phyloP scores from a whole-genome alignment of 2,888 invertebrate species.

The Crocallis elinguaria region DNA sequence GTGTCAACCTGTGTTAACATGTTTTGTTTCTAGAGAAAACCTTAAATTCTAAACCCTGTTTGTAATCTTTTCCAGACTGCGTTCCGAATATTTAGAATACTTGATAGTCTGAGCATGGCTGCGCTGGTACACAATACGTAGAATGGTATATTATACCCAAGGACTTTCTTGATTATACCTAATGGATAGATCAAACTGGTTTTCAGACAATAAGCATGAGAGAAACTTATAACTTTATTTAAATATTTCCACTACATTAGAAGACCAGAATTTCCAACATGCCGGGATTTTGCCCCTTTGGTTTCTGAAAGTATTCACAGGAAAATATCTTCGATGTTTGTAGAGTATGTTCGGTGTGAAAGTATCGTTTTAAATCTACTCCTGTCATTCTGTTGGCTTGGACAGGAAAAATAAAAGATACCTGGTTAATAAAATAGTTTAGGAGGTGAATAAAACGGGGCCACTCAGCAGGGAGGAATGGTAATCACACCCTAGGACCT shows the following conservation, averaged over 20 bases:
- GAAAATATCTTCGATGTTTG: too few relatives aligned
- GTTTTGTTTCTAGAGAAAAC: constrained; percentile 21
- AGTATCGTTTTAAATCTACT: not conserved
- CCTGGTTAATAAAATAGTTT: not conserved
- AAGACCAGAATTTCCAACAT: too few relatives aligned
- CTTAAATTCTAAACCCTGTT: constrained; percentile 5
- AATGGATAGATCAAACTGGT: too few relatives aligned
- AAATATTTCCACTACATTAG: too few relatives aligned
- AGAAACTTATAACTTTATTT: too few relatives aligned
- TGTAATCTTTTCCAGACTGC: constrained; percentile 11
- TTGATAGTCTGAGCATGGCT: constrained; percentile 39
- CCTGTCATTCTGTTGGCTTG: not conserved
- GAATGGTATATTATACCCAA: too few relatives aligned
- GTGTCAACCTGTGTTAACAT: constrained; percentile 17
- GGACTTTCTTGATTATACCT: too few relatives aligned
- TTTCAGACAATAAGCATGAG: too few relatives aligned
- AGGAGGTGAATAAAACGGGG: not conserved
- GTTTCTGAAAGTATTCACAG: too few relatives aligned
- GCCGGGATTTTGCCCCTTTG: too few relatives aligned
- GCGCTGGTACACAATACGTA: too few relatives aligned
- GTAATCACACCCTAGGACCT: constrained; percentile 9
- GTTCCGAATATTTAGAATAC: constrained; percentile 29
- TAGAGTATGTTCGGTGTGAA: not conserved
- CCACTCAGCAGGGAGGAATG: not conserved
- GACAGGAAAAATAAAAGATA: not conserved